Base-by-base conservation (phyloP, 2,888 invertebrate species). In the Spodoptera picta region DNA sequence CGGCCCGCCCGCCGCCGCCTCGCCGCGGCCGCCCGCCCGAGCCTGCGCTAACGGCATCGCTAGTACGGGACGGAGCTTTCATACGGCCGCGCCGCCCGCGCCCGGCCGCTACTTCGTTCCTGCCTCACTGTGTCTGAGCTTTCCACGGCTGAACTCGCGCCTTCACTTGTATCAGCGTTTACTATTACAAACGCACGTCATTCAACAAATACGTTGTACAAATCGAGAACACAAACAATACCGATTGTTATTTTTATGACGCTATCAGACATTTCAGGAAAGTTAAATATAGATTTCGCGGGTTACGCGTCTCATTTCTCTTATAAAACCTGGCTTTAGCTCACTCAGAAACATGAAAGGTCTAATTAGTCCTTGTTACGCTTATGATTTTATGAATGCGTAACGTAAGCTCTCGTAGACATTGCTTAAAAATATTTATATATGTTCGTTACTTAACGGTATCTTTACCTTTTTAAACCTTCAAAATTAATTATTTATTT, bases 11-110 rank as follows among this genome's bases (percentile, higher is more conserved):
- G 90, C 90, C 88, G 85, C 89, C 88, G 83, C 81, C 81, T 79
- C 83, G 80, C 82, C 85, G 83, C 85, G 77, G 87, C 91, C 92
- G 92, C 91, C 93, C 92, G 93, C 92, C 94, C 93, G 94, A 92
- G 92, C 92, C 93, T 92, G 92, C 93, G 92, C 90, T 94, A 94
- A 94, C 94, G 94, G 94, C 92, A 94, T 82, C 92, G 92, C 92
- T 90, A 89, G 94, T 93, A 92, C 89, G 90, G 84, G 82, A 81
- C 84, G 85, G 88, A 92, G 93, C 93, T 92, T 93, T 92, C 90
- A 82, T 84, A 89, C 88, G 87, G 85, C 85, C 87, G 88, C 85
- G 85, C 82, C 85, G 81, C 80, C 82, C 80, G 84, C 83, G 69
- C 75, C 78, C 78, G 81, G 74, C 80, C 82, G 73, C 75, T 74